Base-by-base conservation (phyloP, 2,888 invertebrate species). In the Zootermopsis nevadensis region DNA sequence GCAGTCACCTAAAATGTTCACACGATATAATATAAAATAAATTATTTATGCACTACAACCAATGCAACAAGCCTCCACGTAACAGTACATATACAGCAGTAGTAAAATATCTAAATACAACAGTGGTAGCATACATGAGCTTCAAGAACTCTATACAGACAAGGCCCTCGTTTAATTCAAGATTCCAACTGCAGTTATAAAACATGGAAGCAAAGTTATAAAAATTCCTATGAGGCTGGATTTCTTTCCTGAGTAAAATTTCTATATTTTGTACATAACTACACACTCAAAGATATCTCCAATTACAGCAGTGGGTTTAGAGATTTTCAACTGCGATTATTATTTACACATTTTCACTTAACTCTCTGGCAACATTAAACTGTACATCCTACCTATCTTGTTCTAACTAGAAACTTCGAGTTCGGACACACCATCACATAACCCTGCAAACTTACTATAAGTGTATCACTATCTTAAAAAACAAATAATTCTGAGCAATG, bases 11-110 rank as follows among this genome's bases (percentile, higher is more conserved):
- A n/a, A 3, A 66, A 30, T 33, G 22, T 74, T 60, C n/a, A 60
- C 27, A 60, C 7, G n/a, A 38, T 74, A 74, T 27, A 74, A 74
- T 38, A 38, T 7, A 74, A 74, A 74, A 74, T 74, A 74, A 74
- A 74, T 74, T 74, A 69, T 31, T 33, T 69, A 30, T 33, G 33
- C n/a, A 42, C n/a, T 30, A 31, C 7, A 74, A 74, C 22, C 60
- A 60, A 60, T 60, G 60, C 60, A 60, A 60, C 60, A 60, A 60
- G 60, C 60, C 60, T 60, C 60, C 60, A 27, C 12, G 60, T 60
- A 60, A 60, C 60, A 60, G 60, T n/a, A 60, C 60, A n/a, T 60
- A n/a, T 60, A 60, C 60, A 60, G 60, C 60, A 10, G 55, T 55
- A 12, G 48, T 48, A 48, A 48, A 19, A 60, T 60, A 60, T 60